Evolutionary conservation across 2,888 invertebrate genomes (phyloP).

Genomic region (Xanthorhoe designata): DNA sequence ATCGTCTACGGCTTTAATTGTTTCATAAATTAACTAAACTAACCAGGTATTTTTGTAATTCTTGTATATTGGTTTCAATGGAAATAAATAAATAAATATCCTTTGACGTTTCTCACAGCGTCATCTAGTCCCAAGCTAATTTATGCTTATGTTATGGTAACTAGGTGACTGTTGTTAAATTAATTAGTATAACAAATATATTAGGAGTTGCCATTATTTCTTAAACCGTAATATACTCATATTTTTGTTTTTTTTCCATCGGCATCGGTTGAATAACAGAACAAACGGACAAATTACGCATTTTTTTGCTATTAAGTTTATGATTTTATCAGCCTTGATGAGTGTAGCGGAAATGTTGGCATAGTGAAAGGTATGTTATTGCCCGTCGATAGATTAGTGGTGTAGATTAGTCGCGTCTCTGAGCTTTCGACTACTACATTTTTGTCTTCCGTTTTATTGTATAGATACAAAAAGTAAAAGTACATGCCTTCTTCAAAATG

Average conservation of each 20-base stretch:
- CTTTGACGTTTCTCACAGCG: too few relatives aligned
- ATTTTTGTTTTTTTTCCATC: not conserved
- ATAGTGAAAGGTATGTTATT: constrained; percentile 6
- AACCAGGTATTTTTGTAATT: too few relatives aligned
- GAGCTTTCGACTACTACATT: not conserved
- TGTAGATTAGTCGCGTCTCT: not conserved
- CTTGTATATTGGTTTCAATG: too few relatives aligned
- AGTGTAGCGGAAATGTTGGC: constrained; percentile 8
- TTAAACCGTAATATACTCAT: too few relatives aligned
- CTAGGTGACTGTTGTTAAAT: too few relatives aligned
- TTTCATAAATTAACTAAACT: not conserved
- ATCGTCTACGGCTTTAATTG: not conserved
- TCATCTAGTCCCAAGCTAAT: too few relatives aligned
- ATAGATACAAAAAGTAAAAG: not conserved
- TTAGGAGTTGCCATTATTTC: too few relatives aligned
- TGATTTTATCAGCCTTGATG: constrained; percentile 12
- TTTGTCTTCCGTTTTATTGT: not conserved
- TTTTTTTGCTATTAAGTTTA: constrained; percentile 1
- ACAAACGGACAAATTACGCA: not conserved
- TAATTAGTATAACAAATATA: too few relatives aligned
- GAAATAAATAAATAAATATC: too few relatives aligned
- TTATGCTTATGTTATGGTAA: too few relatives aligned
- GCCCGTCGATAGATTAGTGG: not conserved
- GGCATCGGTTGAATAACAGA: not conserved
- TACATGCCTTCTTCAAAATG: not conserved